A percentile compares a stretch with the other conserved stretches of the same genome.
Evolutionary conservation across 2,113 vertebrate species (phyloP).

Genomic region (Eudorcas thomsonii): DNA sequence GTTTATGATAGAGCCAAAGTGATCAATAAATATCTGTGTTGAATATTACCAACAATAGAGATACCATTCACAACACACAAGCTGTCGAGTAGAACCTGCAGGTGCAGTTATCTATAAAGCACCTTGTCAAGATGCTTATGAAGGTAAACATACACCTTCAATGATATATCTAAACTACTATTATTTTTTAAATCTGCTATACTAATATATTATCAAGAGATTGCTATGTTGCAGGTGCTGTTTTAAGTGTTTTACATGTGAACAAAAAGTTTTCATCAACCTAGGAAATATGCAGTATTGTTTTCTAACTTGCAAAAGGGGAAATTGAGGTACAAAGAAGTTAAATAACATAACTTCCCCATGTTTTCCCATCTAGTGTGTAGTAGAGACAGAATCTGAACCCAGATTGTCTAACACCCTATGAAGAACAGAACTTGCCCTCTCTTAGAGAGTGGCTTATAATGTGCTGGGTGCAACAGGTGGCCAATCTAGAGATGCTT

Average conservation of each 20-base stretch:
- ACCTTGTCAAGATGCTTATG: not conserved
- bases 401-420: not conserved
- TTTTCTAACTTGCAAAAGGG: not conserved
- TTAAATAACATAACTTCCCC: not conserved
- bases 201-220: not conserved
- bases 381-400: not conserved
- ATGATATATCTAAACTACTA: not conserved
- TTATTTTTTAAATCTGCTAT: not conserved
- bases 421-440: not conserved
- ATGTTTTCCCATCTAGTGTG: not conserved
- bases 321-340: not conserved
- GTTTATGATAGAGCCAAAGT: not conserved
- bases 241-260: not conserved
- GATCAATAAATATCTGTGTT: not conserved
- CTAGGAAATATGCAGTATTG: not conserved
- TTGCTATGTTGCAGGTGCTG: not conserved
- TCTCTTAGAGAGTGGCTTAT: not conserved
- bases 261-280: not conserved
- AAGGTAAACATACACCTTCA: not conserved
- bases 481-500: not conserved
- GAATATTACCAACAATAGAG: not conserved
- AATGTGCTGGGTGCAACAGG: not conserved
- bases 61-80: not conserved
- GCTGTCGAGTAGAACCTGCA: not conserved
- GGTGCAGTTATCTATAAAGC: not conserved